Base-by-base conservation (phyloP, 2,888 invertebrate genomes). In the Villa cingulata region DNA sequence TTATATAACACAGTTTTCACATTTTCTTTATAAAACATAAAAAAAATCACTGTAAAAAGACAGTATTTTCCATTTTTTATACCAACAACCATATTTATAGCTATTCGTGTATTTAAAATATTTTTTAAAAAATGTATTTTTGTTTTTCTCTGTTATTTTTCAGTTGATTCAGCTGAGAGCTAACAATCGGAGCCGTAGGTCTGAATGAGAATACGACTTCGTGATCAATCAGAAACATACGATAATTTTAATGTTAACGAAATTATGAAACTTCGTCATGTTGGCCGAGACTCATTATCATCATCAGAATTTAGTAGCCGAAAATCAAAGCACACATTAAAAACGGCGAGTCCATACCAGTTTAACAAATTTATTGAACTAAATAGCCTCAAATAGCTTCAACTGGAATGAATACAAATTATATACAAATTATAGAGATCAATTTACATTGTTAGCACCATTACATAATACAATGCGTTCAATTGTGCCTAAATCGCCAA, bases 321-420 rank as follows among this genome's bases (percentile, higher is more conserved):
- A 43, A 62, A 67, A 54, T 68, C 67, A 12, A 67, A 68, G 53
- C 58, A 66, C 41, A 64, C 63, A 32, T 58, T 62, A 16, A 66
- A 67, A 53, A 69, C 67, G 14, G 62, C 66, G 48, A 69, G 69
- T 59, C 68, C 67, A 9, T 70, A 70, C n/a, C 39, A 70, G 70
- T 53, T 70, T 70, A 37, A 68, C 62, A 45, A 70, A 68, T 46
- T 70, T 69, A 9, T 57, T 70, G 4, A 70, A 68, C 56, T 70
- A 70, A 2, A 63, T 66, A n/a, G n/a, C n/a, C n/a, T n/a, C n/a
- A n/a, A n/a, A n/a, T n/a, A 58, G 68, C 68, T 55, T 70, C 70
- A 6, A 62, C 68, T 20, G 70, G 69, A 37, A 62, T 69, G 59
- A 64, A 64, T 51, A 64, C 62, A 18, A 62, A n/a, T n/a, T n/a